Conservation (phyloP, 1,140 invertebrate genomes). For the Drosophila sp. region DNA sequence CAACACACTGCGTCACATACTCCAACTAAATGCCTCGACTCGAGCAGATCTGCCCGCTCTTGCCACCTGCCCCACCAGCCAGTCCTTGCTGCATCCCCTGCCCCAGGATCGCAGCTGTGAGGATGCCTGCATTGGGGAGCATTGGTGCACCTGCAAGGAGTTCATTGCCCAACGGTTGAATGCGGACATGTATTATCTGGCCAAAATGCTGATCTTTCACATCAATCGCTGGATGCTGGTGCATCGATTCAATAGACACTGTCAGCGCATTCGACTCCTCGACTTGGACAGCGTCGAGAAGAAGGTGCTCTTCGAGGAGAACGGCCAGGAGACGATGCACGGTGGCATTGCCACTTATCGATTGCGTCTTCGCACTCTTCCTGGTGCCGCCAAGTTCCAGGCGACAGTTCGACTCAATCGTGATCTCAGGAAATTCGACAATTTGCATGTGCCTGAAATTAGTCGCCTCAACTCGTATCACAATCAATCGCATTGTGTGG, state of each 20-base stretch:
- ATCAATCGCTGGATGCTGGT: slow-evolving; percentile 75
- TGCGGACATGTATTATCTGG: slow-evolving; percentile 76
- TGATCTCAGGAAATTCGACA: slow-evolving; percentile 16
- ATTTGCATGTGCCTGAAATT: slow-evolving; percentile 78
- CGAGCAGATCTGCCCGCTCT: neutral
- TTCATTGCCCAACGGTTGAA: slow-evolving; percentile 81
- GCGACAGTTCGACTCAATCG: slow-evolving; percentile 85
- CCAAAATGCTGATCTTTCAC: slow-evolving; percentile 84
- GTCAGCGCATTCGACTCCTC: slow-evolving; percentile 30
- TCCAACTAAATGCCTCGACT: slow-evolving; percentile 56
- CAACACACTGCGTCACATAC: slow-evolving; percentile 86
- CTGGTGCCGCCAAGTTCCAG: slow-evolving; percentile 85
- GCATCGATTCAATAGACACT: slow-evolving; percentile 25
- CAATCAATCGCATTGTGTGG: slow-evolving; percentile 85
- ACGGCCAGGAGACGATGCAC: slow-evolving; percentile 28
- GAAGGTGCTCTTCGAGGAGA: slow-evolving; percentile 26
- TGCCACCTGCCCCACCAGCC: slow-evolving; percentile 86
- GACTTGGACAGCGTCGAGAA: slow-evolving; percentile 36
- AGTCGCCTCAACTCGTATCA: slow-evolving; percentile 87
- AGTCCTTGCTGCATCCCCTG: slow-evolving; percentile 88
- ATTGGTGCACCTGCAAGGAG: slow-evolving; percentile 91
- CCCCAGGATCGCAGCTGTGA: slow-evolving; percentile 88
- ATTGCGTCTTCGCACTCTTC: slow-evolving; percentile 45
- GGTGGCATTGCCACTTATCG: slow-evolving; percentile 32
- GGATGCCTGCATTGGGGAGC: slow-evolving; percentile 88